These are phyloP conservation scores for Thamnophis sirtalis DNA, from an alignment of 2,113 vertebrate species.

Conservation along the genomic window DNA sequence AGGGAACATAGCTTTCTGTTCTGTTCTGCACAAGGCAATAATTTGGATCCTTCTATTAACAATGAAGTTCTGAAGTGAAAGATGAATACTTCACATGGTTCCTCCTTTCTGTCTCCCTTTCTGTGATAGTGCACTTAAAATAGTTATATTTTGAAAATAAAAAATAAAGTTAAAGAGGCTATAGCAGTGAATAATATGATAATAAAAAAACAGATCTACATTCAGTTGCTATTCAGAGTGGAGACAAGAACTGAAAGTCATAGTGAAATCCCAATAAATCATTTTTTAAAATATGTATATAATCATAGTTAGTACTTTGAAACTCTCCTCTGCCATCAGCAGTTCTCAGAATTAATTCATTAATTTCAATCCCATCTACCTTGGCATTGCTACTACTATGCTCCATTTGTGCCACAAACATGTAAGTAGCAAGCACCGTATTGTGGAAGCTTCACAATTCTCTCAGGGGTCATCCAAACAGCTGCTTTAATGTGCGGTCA, in stretches of 20 bases:
- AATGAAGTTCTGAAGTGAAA: neutral
- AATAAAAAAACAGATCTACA: neutral
- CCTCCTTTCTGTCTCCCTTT: neutral
- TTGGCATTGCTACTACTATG: neutral
- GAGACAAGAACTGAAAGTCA: neutral
- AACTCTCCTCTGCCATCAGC: neutral
- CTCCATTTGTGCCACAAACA: neutral
- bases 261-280: neutral
- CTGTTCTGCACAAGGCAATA: neutral
- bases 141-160: neutral
- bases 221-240: neutral
- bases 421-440: neutral
- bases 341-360: neutral
- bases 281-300: neutral
- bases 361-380: neutral
- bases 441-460: neutral
- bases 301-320: neutral
- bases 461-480: neutral
- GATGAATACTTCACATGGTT: neutral
- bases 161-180: neutral
- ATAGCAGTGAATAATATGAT: neutral
- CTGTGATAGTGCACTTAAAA: neutral
- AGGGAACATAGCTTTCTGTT: neutral
- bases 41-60: neutral
- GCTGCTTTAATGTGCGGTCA: neutral